Evolutionary conservation across 2,113 vertebrate genomes (phyloP).

Genomic region (Eptatretus burgeri): DNA sequence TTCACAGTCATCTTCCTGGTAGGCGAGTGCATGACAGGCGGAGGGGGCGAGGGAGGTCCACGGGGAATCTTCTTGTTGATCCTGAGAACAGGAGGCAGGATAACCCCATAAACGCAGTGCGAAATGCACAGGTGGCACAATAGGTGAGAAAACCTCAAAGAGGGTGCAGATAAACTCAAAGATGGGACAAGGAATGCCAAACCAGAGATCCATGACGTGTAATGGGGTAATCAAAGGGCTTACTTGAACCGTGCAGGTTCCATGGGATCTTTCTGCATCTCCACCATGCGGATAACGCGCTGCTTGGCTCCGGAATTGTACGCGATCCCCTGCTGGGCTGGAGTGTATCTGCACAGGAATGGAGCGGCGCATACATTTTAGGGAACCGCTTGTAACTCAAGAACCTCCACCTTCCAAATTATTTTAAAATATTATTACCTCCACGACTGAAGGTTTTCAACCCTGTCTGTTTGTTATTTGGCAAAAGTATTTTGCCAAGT

Average conservation of each 20-base stretch:
- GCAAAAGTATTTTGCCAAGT: no score
- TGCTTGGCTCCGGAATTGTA: conserved; percentile 97
- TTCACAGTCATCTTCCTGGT: conserved; percentile 99
- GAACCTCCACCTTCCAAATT: no score
- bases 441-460: no score
- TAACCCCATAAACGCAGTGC: neutral
- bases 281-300: conserved; percentile 91
- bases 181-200: no score
- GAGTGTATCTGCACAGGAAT: conserved; percentile 42
- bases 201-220: no score
- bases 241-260: conserved; percentile 88
- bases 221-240: no score
- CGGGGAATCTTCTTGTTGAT: conserved; percentile 98
- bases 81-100: conserved; percentile 17
- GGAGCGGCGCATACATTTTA: neutral
- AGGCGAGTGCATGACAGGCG: conserved; percentile 94
- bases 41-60: conserved; percentile 75
- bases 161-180: no score
- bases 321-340: conserved; percentile 83
- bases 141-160: no score
- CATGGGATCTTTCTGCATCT: conserved; percentile 98
- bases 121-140: no score
- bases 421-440: no score
- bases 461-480: no score
- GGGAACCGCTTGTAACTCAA: no score